These are phyloP conservation scores for Dicycla oo DNA, from an alignment of 2,888 invertebrate species.

Conservation along the genomic window DNA sequence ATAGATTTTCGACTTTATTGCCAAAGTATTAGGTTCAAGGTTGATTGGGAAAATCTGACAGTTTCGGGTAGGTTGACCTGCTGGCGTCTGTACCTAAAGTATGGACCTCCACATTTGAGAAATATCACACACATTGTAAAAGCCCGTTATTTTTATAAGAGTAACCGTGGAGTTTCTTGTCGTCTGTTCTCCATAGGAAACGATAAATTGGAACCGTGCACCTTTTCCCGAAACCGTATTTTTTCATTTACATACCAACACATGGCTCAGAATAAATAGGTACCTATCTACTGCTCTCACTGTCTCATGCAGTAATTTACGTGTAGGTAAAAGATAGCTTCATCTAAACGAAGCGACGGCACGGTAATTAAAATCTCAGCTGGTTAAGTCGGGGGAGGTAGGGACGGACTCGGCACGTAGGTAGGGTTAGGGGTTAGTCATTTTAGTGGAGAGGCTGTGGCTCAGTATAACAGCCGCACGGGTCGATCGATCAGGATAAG, in stretches of 20 bases:
- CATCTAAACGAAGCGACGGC: conserved; percentile 57
- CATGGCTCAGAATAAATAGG: neutral
- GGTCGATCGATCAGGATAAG: neutral
- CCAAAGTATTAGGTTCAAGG: too few species aligned
- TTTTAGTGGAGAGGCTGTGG: neutral
- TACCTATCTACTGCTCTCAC: neutral
- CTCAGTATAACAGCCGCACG: neutral
- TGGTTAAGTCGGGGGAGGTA: conserved; percentile 51
- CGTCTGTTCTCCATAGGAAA: too few species aligned
- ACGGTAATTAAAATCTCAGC: conserved; percentile 64
- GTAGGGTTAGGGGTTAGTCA: too few species aligned
- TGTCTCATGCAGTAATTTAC: conserved; percentile 36
- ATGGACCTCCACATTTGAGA: too few species aligned
- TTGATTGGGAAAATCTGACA: too few species aligned
- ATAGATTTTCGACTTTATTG: too few species aligned
- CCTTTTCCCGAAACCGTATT: neutral
- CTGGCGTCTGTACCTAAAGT: too few species aligned
- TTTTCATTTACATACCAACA: neutral
- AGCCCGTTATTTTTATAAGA: too few species aligned
- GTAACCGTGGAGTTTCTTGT: too few species aligned
- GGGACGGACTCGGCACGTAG: conserved; percentile 45
- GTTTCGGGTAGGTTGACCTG: too few species aligned
- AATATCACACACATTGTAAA: too few species aligned
- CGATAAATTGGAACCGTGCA: too few species aligned
- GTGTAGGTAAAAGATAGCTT: conserved; percentile 36